These are phyloP conservation scores for Netelia fuscicornis DNA, from an alignment of 2,888 invertebrate genomes.

Conservation along the genomic window DNA sequence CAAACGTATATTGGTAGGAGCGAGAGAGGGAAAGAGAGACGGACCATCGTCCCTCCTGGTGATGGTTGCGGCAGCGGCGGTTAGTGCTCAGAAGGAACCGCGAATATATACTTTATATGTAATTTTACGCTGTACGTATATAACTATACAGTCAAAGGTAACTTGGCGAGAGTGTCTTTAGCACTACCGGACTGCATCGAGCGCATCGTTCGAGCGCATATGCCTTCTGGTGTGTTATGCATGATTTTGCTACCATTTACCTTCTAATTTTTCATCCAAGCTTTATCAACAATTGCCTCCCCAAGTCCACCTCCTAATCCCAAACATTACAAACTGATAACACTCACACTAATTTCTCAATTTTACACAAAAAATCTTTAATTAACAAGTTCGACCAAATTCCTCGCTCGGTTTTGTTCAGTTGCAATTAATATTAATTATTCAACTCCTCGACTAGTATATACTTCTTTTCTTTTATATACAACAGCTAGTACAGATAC, in stretches of 20 bases:
- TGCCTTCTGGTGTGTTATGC: background rate
- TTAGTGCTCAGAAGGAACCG: slow-evolving; percentile 33
- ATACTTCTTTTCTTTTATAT: no score
- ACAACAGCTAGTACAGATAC: no score
- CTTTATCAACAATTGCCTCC: no score
- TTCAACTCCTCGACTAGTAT: no score
- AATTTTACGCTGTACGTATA: background rate
- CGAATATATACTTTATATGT: background rate
- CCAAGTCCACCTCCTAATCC: no score
- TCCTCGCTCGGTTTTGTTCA: no score
- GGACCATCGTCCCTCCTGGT: background rate
- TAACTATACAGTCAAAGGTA: background rate
- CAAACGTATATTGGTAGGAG: slow-evolving; percentile 31
- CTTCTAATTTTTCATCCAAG: no score
- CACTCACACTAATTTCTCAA: no score
- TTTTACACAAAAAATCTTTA: no score
- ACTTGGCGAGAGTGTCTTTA: background rate
- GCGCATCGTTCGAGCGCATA: background rate
- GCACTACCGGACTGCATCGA: background rate
- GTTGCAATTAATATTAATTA: no score
- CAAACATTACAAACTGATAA: no score
- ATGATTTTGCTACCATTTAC: background rate
- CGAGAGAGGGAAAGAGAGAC: slow-evolving; percentile 24
- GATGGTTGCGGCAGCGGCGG: slow-evolving; percentile 33
- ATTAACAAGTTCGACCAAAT: no score